Evolutionary conservation across 2,797 vertebrate genomes (phyloP).

Genomic region (Morelia viridis): DNA sequence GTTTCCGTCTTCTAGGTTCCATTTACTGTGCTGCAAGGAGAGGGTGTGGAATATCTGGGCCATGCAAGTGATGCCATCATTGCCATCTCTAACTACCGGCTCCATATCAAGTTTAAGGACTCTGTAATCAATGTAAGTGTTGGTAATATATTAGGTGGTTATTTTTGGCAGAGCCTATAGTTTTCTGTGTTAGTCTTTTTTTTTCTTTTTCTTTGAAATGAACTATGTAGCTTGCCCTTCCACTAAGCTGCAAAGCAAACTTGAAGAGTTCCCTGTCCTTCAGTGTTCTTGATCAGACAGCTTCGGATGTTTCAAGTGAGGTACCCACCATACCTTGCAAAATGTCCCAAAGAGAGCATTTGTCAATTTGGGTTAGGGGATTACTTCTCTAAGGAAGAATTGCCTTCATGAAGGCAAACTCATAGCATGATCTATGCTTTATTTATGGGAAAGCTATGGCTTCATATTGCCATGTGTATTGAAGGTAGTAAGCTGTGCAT

Average conservation of each 20-base stretch:
- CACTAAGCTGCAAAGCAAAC: neutral
- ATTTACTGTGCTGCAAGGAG: conserved; percentile 94
- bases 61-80: conserved; percentile 92
- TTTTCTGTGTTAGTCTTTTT: neutral
- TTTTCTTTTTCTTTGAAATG: neutral
- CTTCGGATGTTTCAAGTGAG: neutral
- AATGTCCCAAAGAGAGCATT: neutral
- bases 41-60: conserved; percentile 96
- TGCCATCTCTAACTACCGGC: conserved; percentile 97
- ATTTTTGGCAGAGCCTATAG: fast-evolving
- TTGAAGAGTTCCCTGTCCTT: neutral
- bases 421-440: neutral
- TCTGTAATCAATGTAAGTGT: conserved; percentile 94
- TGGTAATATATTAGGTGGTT: neutral
- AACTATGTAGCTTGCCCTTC: neutral
- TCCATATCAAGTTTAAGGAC: conserved; percentile 99
- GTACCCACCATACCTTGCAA: neutral
- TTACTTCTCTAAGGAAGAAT: neutral
- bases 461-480: neutral
- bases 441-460: neutral
- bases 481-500: neutral
- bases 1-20: conserved; percentile 82
- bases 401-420: neutral
- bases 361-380: neutral
- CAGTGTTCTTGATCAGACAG: neutral